Conservation (phyloP, 2,113 vertebrate genomes). For the Eretmochelys imbricata region DNA sequence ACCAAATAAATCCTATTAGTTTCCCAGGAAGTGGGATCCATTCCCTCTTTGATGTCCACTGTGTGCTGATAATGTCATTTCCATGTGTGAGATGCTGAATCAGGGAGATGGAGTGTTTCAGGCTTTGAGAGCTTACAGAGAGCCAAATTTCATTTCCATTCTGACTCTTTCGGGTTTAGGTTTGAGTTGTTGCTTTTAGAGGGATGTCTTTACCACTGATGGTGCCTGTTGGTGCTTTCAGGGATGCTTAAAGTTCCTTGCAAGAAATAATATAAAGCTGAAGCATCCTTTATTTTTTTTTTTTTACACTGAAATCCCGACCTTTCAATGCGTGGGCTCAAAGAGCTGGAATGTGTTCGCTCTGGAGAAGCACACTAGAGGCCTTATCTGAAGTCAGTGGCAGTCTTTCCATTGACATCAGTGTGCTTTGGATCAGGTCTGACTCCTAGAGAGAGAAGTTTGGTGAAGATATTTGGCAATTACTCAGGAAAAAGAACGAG, state of each 20-base stretch:
- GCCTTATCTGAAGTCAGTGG: neutral
- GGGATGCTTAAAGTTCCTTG: neutral
- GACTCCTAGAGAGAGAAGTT: neutral
- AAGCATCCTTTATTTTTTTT: neutral
- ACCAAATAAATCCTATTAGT: constrained; percentile 70
- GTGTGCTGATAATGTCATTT: constrained; percentile 67
- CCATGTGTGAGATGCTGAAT: constrained; percentile 36
- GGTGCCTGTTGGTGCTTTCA: neutral
- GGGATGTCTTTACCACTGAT: neutral
- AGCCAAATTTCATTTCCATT: neutral
- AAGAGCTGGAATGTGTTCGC: rapidly evolving
- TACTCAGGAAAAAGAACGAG: neutral
- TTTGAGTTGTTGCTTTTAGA: neutral
- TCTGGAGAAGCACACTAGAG: neutral
- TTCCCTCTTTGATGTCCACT: constrained; percentile 63
- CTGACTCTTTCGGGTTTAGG: neutral
- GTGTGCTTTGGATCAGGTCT: neutral
- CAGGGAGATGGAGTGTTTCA: neutral
- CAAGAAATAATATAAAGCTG: neutral
- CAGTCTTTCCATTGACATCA: neutral
- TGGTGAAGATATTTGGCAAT: neutral
- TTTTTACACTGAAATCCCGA: neutral
- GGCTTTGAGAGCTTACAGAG: neutral
- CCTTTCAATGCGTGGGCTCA: neutral
- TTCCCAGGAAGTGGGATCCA: constrained; percentile 38